Base-by-base conservation (phyloP, 2,888 invertebrate genomes). In the Serripes groenlandicus region DNA sequence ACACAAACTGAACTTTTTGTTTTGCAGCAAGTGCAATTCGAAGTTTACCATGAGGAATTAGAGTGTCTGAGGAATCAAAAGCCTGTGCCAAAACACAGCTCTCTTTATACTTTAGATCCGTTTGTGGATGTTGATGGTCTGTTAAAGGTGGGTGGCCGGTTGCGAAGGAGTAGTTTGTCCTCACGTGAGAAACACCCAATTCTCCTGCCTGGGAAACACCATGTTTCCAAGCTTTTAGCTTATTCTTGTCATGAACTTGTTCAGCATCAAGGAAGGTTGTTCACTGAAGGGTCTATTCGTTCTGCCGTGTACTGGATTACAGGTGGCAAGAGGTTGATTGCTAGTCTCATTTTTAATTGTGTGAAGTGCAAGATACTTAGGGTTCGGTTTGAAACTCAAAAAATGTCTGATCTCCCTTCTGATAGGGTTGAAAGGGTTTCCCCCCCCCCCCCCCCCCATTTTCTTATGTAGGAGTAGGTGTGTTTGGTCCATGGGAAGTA, bases 231-330 rank as follows among this genome's bases (percentile, higher is more conserved):
- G 15, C 75, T 82, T 4, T 26, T 86, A 0, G 70, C 75, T 34
- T 35, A 64, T 0, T 68, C 77, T 32, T 79, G 49, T 60, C 85
- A 85, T 69, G 68, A 77, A 35, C 42, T 69, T 15, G 83, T 85
- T 5, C 15, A 49, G 18, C 85, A 85, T 49, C 82, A 85, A 58
- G 82, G 85, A 5, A 26, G 85, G 11, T 73, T 75, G 35, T 73
- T 82, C n/a, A 82, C 82, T 28, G 81, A 85, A 62, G 81, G 78
- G 3, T 64, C 78, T 37, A 62, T 82, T 1, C 56, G 82, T 49
- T 26, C 52, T 28, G 81, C 72, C 11, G 81, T 81, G 7, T 79
- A 58, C 60, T 85, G 82, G 85, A 70, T 82, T 0, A 66, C 71
- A 1, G 80, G 79, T 18, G 37, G 69, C 3, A 73, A 60, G 28